Base-by-base conservation (phyloP, 1,140 invertebrate species). In the Manduca sexta region DNA sequence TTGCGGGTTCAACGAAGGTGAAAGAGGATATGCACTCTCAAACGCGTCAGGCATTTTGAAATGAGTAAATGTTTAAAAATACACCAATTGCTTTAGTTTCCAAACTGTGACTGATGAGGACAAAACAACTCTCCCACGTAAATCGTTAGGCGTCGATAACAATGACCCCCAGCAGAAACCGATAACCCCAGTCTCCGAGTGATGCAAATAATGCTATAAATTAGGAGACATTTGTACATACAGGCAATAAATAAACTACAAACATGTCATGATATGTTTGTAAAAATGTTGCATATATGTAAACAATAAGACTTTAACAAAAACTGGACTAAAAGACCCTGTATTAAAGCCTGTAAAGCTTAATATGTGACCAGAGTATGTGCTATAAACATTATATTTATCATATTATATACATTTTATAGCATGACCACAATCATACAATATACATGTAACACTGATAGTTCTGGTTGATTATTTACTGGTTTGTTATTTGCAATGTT, bases 21-120 rank as follows among this genome's bases (percentile, higher is more conserved):
- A 70, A 21, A 88, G 61, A 0, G 88, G 88, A 65, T 88, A 87
- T 11, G 84, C 74, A 50, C 70, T 78, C 62, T 88, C 87, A 49
- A 88, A 88, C 17, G 60, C 78, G 57, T 85, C 77, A 12, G 82
- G 78, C 79, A 85, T 83, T 69, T 66, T 69, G 10, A 5, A 14
- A 29, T 11, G 16, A 45, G 16, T 18, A 34, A 46, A 29, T 30
- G 12, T 15, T 8, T 26, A 44, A 51, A 26, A 35, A n/a, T 13
- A 38, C 15, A 47, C 44, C 34, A 30, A 26, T 45, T 44, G n/a
- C 14, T 39, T 35, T 21, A 37, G 16, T 45, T 33, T 12, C 37
- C 31, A 56, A 47, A 43, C 26, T 43, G 42, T n/a, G 42, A 56
- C 53, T 50, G 45, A 35, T 29, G 30, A 33, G 38, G 18, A 17